Base-by-base conservation (phyloP, 1,140 invertebrate species). In the Platyura marginata region DNA sequence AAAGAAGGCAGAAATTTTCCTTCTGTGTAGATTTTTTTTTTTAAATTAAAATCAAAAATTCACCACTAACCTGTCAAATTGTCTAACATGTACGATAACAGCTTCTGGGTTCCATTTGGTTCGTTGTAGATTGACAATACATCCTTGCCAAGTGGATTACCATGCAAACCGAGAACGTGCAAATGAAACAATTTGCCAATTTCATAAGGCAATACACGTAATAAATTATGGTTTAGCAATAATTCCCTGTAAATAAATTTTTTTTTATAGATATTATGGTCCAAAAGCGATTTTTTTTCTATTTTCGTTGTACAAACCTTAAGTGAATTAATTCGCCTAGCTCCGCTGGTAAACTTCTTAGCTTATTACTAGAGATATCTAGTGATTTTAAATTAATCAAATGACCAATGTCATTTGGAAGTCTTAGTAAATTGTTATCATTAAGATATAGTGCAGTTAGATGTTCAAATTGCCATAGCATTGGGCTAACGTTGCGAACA, bases 151-250 rank as follows among this genome's bases (percentile, higher is more conserved):
- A 98, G 69, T 38, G 93, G 94, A 75, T 98, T 98, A 11, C 90
- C 89, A 55, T 87, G 80, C 49, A 97, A 70, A 49, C 87, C 89
- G 53, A 86, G 64, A 55, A 85, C 69, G 66, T 92, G 83, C 48
- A 99, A 71, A 65, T 96, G 90, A 66, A 98, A 98, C 47, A 98
- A 74, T 66, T 94, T 95, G 48, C 95, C 95, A 51, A 99, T 71
- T 66, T 98, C 93, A 65, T 88, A 96, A 2, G 95, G 95, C 53
- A 99, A 69, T 48, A 83, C 77, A 40, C 92, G 74, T 47, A 99
- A 70, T 57, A 79, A 81, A 68, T 98, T 98, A 67, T 97, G 81
- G 63, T 87, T 89, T 42, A 98, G 70, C 52, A 91, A 74, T 49
- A 98, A 71, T 67, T 98, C 93, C 65, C 88, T 88, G 66, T 18